Base-by-base conservation (phyloP, 2,888 invertebrate species). In the Drosophila hamatofila region DNA sequence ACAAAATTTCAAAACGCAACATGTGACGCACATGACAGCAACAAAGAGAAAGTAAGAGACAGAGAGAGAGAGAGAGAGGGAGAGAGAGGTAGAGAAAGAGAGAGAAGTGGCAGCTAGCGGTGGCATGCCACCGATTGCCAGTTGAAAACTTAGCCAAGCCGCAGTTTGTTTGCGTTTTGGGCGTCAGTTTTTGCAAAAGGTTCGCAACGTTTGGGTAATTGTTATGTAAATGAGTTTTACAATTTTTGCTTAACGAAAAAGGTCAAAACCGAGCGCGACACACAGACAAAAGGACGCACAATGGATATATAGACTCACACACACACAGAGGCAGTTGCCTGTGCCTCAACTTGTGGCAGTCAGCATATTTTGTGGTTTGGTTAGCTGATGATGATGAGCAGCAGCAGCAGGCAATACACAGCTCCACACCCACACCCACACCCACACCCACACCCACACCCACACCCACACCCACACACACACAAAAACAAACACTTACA, bases 161-260 rank as follows among this genome's bases (percentile, higher is more conserved):
- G 27, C 55, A 41, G 9, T 23, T 56, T 51, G 46, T 42, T 54
- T 54, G 54, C 25, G 54, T 39, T 62, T 60, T 16, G 48, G 52
- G 23, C 25, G 41, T 62, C 57, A 62, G 57, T 75, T 54, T 54
- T 54, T 39, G 44, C 58, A 60, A 78, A 78, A 78, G 81, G 81
- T 65, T 70, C 60, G 49, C 68, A 69, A 63, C 80, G 80, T 67
- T 68, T 59, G 70, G 64, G 89, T 86, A 86, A 86, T 86, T 86
- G 86, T 86, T 86, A 86, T 86, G 90, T 86, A 86, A 86, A 86
- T 86, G 89, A 86, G 90, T 88, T 89, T 85, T 80, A 77, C 75
- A 88, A 83, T 76, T 88, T 88, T 90, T 85, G 85, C 83, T 73
- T 62, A 78, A 72, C 89, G 57, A 61, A 80, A 84, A 85, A 89